These are phyloP conservation scores for Cynocephalus volans DNA, from an alignment of 2,113 vertebrate species.

Conservation along the genomic window DNA sequence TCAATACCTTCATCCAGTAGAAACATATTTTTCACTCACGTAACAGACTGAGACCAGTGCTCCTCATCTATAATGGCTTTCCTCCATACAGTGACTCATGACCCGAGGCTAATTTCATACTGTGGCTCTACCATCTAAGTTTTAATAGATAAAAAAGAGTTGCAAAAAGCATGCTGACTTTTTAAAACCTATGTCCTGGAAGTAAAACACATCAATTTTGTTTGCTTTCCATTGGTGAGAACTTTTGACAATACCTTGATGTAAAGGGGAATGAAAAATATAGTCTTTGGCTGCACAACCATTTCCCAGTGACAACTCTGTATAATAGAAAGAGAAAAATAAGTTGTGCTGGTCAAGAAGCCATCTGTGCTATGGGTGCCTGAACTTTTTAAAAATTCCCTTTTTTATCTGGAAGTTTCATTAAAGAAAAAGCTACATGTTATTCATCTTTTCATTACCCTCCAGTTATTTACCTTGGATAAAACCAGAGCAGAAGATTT, in stretches of 20 bases:
- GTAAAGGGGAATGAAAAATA: background rate
- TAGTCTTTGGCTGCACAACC: background rate
- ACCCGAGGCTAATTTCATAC: background rate
- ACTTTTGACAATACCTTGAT: background rate
- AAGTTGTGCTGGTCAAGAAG: background rate
- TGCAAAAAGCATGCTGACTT: background rate
- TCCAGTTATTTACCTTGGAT: background rate
- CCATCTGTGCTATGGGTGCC: background rate
- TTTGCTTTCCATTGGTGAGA: background rate
- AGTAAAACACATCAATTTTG: background rate
- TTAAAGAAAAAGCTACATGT: background rate
- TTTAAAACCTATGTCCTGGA: background rate
- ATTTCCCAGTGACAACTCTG: background rate
- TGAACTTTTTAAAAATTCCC: background rate
- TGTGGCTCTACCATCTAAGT: too few species aligned
- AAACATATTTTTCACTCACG: background rate
- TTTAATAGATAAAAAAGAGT: background rate
- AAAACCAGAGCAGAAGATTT: background rate
- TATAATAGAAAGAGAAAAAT: background rate
- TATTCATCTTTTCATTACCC: background rate
- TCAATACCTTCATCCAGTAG: background rate
- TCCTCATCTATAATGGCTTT: background rate
- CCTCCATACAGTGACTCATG: background rate
- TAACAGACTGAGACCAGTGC: background rate
- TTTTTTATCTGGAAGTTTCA: background rate